Evolutionary conservation across 2,888 invertebrate genomes (phyloP).

Genomic region (Anthophora plumipes): DNA sequence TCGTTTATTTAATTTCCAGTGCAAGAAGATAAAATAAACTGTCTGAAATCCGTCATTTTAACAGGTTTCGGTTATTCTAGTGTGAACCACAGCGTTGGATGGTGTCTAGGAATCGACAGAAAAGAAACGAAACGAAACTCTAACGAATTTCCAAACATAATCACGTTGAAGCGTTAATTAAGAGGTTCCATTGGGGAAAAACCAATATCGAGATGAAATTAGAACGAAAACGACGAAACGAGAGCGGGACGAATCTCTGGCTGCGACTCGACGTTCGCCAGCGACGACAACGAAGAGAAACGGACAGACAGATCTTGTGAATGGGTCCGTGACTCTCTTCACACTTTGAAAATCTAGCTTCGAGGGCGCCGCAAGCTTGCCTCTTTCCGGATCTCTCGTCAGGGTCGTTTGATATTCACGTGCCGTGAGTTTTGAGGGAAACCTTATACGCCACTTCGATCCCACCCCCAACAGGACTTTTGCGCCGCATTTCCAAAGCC

Average conservation of each 20-base stretch:
- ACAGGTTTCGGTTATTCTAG: too few species aligned
- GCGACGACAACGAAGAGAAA: conserved; percentile 14
- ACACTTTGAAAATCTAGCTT: conserved; percentile 66
- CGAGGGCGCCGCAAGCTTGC: conserved; percentile 47
- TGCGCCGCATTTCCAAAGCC: conserved; percentile 64
- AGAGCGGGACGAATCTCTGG: not conserved
- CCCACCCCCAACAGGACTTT: conserved; percentile 67
- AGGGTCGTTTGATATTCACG: conserved; percentile 70
- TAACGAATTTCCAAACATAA: not conserved
- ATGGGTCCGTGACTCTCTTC: conserved; percentile 44
- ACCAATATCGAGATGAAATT: conserved; percentile 33
- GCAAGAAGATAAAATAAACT: too few species aligned
- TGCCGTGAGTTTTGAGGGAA: conserved; percentile 66
- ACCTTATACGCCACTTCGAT: conserved; percentile 68
- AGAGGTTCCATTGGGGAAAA: not conserved
- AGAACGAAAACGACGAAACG: conserved; percentile 2
- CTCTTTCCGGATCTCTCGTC: conserved; percentile 65
- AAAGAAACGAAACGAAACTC: not conserved
- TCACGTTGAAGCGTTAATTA: conserved; percentile 20
- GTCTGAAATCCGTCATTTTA: too few species aligned
- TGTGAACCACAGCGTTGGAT: too few species aligned
- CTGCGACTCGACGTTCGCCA: too few species aligned
- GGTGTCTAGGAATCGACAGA: too few species aligned
- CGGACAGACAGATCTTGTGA: conserved; percentile 24
- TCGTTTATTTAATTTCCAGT: too few species aligned